Conservation (phyloP, 2,797 vertebrate species). For the Sparus aurata region DNA sequence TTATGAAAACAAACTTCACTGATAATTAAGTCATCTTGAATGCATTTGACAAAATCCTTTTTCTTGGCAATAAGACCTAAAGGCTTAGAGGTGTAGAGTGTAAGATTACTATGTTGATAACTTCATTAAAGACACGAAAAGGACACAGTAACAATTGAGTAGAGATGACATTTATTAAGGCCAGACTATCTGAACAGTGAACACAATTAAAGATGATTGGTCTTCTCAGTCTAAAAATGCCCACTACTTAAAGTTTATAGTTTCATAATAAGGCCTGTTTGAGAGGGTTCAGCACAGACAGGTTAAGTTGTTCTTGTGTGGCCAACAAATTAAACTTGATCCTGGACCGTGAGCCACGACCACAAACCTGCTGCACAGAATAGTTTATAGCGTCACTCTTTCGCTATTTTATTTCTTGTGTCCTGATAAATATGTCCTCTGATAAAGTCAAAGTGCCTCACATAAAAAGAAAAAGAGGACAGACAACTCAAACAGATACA, state of each 20-base stretch:
- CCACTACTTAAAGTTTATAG: background rate
- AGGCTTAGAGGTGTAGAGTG: background rate
- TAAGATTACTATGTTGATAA: background rate
- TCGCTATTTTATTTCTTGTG: background rate
- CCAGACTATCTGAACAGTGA: background rate
- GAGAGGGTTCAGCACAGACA: background rate
- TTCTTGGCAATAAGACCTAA: background rate
- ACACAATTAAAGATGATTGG: background rate
- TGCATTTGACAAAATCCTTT: no score
- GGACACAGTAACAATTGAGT: no score
- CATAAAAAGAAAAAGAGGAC: background rate
- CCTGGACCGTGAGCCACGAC: background rate
- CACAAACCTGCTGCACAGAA: background rate
- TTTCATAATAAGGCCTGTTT: background rate
- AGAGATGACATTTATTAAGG: no score
- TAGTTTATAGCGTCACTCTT: background rate
- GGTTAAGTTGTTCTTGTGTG: background rate
- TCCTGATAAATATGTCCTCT: background rate
- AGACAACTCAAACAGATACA: background rate
- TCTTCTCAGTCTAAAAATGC: background rate
- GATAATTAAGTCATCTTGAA: background rate
- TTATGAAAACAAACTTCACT: background rate
- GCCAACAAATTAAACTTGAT: background rate
- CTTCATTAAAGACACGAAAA: no score
- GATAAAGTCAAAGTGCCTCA: no score